Conservation (phyloP, 2,113 vertebrate species). For the Cyanocitta stelleri region DNA sequence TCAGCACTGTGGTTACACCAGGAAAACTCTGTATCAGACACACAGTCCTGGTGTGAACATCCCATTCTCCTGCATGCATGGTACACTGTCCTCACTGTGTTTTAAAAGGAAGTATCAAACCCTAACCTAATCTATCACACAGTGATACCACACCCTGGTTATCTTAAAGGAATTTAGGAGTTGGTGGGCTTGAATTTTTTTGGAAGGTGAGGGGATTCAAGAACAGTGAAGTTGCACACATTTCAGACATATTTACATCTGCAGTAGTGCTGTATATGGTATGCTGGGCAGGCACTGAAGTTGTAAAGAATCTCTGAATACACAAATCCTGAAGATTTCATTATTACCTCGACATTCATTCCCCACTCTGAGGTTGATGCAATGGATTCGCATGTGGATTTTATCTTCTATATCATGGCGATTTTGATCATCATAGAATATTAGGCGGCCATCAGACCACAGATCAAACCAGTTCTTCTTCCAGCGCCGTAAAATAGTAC, state of each 20-base stretch:
- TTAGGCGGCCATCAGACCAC: slow-evolving; percentile 87
- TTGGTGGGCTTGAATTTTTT: not conserved
- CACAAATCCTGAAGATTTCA: not conserved
- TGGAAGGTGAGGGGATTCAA: not conserved
- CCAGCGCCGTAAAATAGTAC: slow-evolving; percentile 93
- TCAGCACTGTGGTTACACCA: not conserved
- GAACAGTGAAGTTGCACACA: not conserved
- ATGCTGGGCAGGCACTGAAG: not conserved
- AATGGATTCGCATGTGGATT: slow-evolving; percentile 89
- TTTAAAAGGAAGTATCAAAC: not conserved
- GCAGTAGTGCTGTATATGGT: not conserved
- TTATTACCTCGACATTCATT: slow-evolving; percentile 83
- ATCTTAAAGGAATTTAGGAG: not conserved
- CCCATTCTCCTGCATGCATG: not conserved
- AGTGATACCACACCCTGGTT: accelerated
- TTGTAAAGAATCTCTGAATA: not conserved
- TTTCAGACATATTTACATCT: not conserved
- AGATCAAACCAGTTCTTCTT: slow-evolving; percentile 98
- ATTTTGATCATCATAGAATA: slow-evolving; percentile 89
- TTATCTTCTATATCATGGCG: slow-evolving; percentile 87
- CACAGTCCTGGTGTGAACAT: not conserved
- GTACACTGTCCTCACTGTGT: not conserved
- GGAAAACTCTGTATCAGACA: not conserved
- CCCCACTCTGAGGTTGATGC: slow-evolving; percentile 86
- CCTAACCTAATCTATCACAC: not conserved